Base-by-base conservation (phyloP, 2,113 vertebrate genomes). In the Oenanthe melanoleuca region DNA sequence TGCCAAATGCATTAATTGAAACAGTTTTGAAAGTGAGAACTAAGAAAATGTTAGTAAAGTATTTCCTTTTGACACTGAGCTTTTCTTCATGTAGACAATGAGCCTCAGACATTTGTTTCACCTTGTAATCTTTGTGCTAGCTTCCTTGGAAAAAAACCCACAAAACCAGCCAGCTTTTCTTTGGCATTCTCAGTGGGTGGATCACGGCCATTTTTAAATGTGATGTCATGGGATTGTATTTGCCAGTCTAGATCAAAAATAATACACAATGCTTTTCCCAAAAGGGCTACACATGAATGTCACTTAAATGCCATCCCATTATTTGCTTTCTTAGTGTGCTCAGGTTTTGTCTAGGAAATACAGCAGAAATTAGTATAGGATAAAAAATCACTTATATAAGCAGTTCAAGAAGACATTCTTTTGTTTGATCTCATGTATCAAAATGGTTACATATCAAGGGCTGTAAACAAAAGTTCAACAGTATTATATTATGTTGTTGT, bases 181-280 rank as follows among this genome's bases (percentile, higher is more conserved):
- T 73, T 86, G 82, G 56, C 85, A 79, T 82, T 92, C 67, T 60
- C 75, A 86, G 93, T 77, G 93, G 93, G 75, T 81, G 85, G 82
- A 93, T 95, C 85, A 74, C 8, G 92, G 95, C 82, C 82, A 33
- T 88, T 96, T 97, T 93, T 42, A 95, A 90, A 84, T 73, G 79
- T 94, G 95, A 94, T 94, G 79, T 96, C 93, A 96, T 66, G 67
- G 79, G 79, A 93, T 74, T 94, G 66, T 89, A 69, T 87, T 94
- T 69, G 40, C 34, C 67, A 65, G 67, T 77, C 77, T 49, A 64
- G 65, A 70, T 83, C 71, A 94, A 56, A 96, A 96, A 90, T 86
- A 95, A 94, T 77, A 77, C 49, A 95, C 87, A 97, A 92, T 86
- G 71, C 74, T 80, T 74, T 90, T 92, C 79, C 75, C 45, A 45